phyloP scores from a whole-genome alignment of 2,888 invertebrate species.

The Tanaodytes sp. region DNA sequence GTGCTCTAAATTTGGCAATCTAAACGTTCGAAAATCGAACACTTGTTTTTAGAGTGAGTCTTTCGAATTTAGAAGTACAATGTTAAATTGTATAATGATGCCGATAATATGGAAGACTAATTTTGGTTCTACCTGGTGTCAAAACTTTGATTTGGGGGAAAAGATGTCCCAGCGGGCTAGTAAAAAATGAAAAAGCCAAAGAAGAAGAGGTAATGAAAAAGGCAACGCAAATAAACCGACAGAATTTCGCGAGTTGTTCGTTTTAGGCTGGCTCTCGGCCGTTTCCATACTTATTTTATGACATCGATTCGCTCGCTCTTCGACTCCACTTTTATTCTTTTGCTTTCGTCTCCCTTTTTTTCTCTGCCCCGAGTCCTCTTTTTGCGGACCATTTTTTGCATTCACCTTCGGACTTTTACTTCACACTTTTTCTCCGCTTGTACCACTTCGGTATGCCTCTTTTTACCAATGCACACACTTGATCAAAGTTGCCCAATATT shows the following conservation, averaged over 20 bases:
- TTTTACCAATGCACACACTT: too few species aligned
- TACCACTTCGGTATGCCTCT: constrained; percentile 2
- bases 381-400: constrained; percentile 26
- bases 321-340: constrained; percentile 36
- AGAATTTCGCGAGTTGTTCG: constrained; percentile 42
- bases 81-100: too few species aligned
- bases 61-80: too few species aligned
- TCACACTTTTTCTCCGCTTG: constrained; percentile 38
- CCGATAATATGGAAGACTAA: too few species aligned
- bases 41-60: too few species aligned
- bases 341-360: constrained; percentile 35
- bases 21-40: too few species aligned
- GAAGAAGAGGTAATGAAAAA: constrained; percentile 37
- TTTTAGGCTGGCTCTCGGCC: constrained; percentile 37
- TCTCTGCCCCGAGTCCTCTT: constrained; percentile 20
- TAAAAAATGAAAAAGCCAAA: constrained; percentile 28
- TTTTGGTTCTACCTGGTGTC: too few species aligned
- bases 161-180: constrained; percentile 24
- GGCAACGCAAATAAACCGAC: constrained; percentile 44
- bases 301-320: constrained; percentile 49
- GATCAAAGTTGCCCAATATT: too few species aligned
- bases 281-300: constrained; percentile 52
- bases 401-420: constrained; percentile 37
- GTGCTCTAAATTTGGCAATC: too few species aligned
- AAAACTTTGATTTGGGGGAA: too few species aligned